These are phyloP conservation scores for Thalassaphorura encarpata DNA, from an alignment of 1,140 invertebrate species.

Conservation along the genomic window DNA sequence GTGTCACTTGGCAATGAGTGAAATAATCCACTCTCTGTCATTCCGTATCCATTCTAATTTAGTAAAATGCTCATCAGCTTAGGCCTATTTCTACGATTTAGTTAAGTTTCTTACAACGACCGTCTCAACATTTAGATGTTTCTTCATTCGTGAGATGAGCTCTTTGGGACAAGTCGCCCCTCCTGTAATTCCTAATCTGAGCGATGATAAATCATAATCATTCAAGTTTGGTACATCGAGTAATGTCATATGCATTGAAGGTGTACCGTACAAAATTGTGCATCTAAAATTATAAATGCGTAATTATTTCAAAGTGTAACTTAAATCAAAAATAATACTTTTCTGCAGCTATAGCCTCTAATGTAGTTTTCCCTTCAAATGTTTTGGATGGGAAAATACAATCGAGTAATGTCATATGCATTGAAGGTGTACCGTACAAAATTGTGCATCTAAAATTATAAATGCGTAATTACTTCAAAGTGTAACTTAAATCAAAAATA, in stretches of 20 bases:
- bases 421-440: conserved; percentile 87
- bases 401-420: conserved; percentile 78
- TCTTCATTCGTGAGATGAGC: conserved; percentile 23
- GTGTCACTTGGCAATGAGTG: conserved; percentile 15
- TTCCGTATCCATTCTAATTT: conserved; percentile 22
- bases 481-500: conserved; percentile 15
- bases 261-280: conserved; percentile 74
- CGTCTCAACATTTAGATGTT: conserved; percentile 12
- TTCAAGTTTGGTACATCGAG: conserved; percentile 42
- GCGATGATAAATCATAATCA: conserved; percentile 37
- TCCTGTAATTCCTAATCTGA: conserved; percentile 31
- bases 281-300: conserved; percentile 45
- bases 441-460: conserved; percentile 52
- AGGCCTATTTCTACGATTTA: neutral
- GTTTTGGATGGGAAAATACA: conserved; percentile 55
- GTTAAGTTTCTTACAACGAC: conserved; percentile 43
- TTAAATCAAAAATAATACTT: conserved; percentile 46
- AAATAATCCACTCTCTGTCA: conserved; percentile 22
- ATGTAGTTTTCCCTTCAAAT: conserved; percentile 58
- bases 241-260: conserved; percentile 92
- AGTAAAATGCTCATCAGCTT: neutral
- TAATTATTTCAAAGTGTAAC: neutral
- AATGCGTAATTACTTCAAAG: neutral
- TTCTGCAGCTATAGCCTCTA: conserved; percentile 52
- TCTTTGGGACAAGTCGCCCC: conserved; percentile 22